Conservation (phyloP, 2,113 vertebrate genomes). For the Lepisosteus osseus region DNA sequence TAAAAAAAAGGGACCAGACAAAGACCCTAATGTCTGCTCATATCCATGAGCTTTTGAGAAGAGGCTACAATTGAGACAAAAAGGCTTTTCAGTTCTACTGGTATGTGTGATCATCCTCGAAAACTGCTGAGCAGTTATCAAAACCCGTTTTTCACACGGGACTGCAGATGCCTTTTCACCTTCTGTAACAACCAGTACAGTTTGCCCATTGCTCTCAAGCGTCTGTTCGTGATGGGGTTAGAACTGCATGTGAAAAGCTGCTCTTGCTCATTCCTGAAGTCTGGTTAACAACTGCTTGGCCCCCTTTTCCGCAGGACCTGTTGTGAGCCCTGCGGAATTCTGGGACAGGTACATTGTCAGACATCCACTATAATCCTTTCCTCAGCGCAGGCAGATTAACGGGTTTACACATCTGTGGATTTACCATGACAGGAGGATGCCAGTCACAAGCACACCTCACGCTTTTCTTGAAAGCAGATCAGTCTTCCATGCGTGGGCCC, state of each 20-base stretch:
- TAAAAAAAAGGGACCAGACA: background rate
- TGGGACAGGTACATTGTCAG: slow-evolving; percentile 46
- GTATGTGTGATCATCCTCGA: no score
- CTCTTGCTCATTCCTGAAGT: slow-evolving; percentile 14
- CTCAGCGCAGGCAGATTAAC: slow-evolving; percentile 16
- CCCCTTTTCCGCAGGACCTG: slow-evolving; percentile 25
- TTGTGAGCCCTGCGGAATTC: slow-evolving; percentile 19
- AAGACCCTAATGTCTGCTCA: no score
- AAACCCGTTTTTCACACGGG: no score
- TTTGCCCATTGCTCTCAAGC: background rate
- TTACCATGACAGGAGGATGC: slow-evolving; percentile 23
- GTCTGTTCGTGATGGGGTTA: slow-evolving; percentile 17
- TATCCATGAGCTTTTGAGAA: no score
- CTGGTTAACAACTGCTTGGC: slow-evolving; percentile 28
- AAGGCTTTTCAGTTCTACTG: no score
- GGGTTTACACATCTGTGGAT: slow-evolving; percentile 28
- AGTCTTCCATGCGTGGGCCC: slow-evolving; percentile 11
- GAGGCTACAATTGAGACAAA: no score
- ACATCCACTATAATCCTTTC: slow-evolving; percentile 5
- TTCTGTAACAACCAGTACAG: no score
- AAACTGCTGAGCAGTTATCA: no score
- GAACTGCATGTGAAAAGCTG: slow-evolving; percentile 23
- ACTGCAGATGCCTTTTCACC: no score
- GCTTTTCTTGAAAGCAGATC: background rate
- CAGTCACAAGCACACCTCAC: slow-evolving; percentile 36